Base-by-base conservation (phyloP, 2,113 vertebrate genomes). In the Sigmodon hispidus region DNA sequence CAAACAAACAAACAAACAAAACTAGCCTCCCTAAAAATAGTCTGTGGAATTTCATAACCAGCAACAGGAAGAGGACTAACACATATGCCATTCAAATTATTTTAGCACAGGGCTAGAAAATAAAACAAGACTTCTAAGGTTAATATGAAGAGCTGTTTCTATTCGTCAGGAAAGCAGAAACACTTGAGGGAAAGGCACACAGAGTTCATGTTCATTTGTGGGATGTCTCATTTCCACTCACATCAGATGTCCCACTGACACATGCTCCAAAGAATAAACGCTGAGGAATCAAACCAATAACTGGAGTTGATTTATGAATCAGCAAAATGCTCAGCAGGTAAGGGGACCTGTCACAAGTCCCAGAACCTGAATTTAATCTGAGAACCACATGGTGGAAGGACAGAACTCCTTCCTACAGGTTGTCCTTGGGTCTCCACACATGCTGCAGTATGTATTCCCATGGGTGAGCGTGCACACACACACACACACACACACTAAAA, bases 211-310 rank as follows among this genome's bases (percentile, higher is more conserved):
- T n/a, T 81, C 69, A n/a, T 73, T 43, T 45, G 19, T 67, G 81
- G 67, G 16, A 76, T 76, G 19, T 17, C 57, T 40, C 8, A 9
- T 22, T 40, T 40, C 70, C 43, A 75, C 15, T 75, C 15, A 48
- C 11, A 21, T 1, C 43, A 75, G n/a, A n/a, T 24, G 40, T 24
- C 40, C 22, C 21, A 8, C 13, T 55, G 69, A 73, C 67, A n/a
- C 67, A 83, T 84, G 85, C n/a, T 73, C 61, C 55, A 91, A 21
- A 92, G 57, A 7, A 61, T 75, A 10, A 36, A 75, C 76, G 59
- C 15, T 55, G 19, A 80, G 73, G 40, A 75, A 72, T 70, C 76
- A 87, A 87, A 96, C 72, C 61, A 61, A 91, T 29, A 88, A 81
- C 21, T n/a, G 24, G 7, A 17, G 75, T 50, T 76, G 31, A 50